Percentiles rank a stretch among this genome's conserved stretches.
Conservation (phyloP, 2,888 invertebrate genomes). For the Clistopyga incitator region DNA sequence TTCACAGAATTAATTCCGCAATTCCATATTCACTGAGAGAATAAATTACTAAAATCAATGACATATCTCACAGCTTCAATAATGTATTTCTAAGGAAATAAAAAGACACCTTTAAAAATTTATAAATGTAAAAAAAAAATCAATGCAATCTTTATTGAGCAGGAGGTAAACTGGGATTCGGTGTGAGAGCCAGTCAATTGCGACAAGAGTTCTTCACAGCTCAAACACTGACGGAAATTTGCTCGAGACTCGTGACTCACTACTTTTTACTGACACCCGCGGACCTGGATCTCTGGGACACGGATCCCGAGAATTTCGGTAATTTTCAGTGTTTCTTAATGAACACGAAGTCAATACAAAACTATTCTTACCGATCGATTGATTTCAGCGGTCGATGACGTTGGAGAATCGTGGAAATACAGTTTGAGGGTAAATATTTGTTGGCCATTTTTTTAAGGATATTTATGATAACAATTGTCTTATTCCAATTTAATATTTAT, state of each 20-base stretch:
- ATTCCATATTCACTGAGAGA: not conserved
- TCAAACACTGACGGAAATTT: conserved; percentile 92
- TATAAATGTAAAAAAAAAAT: too few relatives aligned
- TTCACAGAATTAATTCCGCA: not conserved
- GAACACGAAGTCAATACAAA: not conserved
- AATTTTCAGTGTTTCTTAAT: conserved; percentile 75
- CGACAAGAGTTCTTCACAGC: conserved; percentile 91
- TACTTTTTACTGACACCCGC: conserved; percentile 94
- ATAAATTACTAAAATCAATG: too few relatives aligned
- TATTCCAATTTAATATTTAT: not conserved
- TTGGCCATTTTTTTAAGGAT: too few relatives aligned
- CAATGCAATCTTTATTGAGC: conserved; percentile 7
- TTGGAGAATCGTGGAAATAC: conserved; percentile 97
- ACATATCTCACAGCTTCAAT: not conserved
- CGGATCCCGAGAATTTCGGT: conserved; percentile 95
- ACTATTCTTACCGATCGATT: conserved; percentile 36
- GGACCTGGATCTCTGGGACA: conserved; percentile 95
- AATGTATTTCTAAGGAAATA: not conserved
- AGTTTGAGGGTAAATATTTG: conserved; percentile 90
- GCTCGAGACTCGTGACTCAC: conserved; percentile 92
- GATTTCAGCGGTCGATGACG: conserved; percentile 89
- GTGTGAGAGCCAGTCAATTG: conserved; percentile 88
- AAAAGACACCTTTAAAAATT: too few relatives aligned
- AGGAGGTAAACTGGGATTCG: conserved; percentile 82
- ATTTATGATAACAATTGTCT: not conserved